Base-by-base conservation (phyloP, 1,140 invertebrate genomes). In the Wasmannia auropunctata region DNA sequence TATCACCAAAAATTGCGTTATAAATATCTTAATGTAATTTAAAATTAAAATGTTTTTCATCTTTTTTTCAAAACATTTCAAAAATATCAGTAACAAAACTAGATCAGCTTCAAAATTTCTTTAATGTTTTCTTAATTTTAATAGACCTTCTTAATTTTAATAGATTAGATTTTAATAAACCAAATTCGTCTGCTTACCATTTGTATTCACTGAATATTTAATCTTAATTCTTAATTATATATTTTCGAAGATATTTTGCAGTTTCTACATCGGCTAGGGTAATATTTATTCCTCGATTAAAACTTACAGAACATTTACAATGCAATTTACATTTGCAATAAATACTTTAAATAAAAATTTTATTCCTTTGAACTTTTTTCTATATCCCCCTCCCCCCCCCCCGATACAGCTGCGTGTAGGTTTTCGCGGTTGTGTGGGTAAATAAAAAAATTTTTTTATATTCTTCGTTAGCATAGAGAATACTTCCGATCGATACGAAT, bases 391-490 rank as follows among this genome's bases (percentile, higher is more conserved):
- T 31, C 14, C n/a, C n/a, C n/a, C n/a, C n/a, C 4, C 14, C 1
- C n/a, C 14, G 11, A 58, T 54, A 79, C 56, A 60, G 19, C 28
- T 19, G 11, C 28, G 11, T 40, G 37, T 19, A 49, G 6, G 0
- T 31, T 54, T 54, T 19, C 3, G n/a, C 34, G 28, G 7, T 40
- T n/a, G 62, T 56, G 46, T n/a, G n/a, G n/a, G n/a, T 6, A 58
- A 58, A 58, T 46, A 56, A 25, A 43, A 81, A 25, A 51, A n/a
- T n/a, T n/a, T 34, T 67, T 49, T 37, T 56, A 40, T 40, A 69
- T 60, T 69, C 76, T 58, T 69, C 28, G 28, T 86, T 65, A 56
- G 62, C 84, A 56, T 77, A 86, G 62, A 80, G 46, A 86, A 86
- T 69, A 80, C 37, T 46, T 65, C 14, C 25, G 60, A 56, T 62